Evolutionary conservation across 2,888 invertebrate species (phyloP), one percentile per base, ranked within the genome.

Genomic region (Pelosia muscerda): DNA sequence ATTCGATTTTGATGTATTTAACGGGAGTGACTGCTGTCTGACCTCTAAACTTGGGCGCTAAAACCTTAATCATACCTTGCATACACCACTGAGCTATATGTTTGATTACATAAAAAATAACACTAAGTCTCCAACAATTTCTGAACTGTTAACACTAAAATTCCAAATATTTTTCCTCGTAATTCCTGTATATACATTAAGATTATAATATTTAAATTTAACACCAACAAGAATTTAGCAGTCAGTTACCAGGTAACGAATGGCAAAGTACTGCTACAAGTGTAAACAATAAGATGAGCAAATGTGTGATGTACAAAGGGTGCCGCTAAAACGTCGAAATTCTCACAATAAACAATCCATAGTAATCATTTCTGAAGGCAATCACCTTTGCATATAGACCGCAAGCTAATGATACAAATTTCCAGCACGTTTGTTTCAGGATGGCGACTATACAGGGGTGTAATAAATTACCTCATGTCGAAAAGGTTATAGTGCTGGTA

Each of bases 221-320:
- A 19, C 42, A 42, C 42, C 42, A 42, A 15, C 19, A 42, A 42
- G 19, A 42, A 42, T 42, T 42, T 60, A 55, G 31, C 54, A 54
- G 53, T 23, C n/a, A 26, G 34, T 54, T 8, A 59, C 6, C 22
- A 6, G n/a, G 15, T 3, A 77, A 54, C 69, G 62, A 62, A 42
- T 19, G 42, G 42, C 19, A 42, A 19, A 42, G 19, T 42, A 42
- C 42, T 42, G 19, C 19, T 42, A 42, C 19, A 5, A 42, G 42
- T 19, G 42, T 42, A 76, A 75, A 75, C 75, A 68, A 34, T 67
- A 72, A 38, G 64, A 73, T 74, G 57, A 75, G 72, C 65, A 76
- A 63, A 71, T 59, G 42, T 53, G 5, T 15, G 31, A 9, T 31
- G 38, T 38, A 69, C 82, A 84, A 86, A 84, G 78, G 79, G 78